Evolutionary conservation across 2,797 vertebrate species (phyloP), one percentile per base, ranked within the genome.

Genomic region (Triplophysa bombifrons): DNA sequence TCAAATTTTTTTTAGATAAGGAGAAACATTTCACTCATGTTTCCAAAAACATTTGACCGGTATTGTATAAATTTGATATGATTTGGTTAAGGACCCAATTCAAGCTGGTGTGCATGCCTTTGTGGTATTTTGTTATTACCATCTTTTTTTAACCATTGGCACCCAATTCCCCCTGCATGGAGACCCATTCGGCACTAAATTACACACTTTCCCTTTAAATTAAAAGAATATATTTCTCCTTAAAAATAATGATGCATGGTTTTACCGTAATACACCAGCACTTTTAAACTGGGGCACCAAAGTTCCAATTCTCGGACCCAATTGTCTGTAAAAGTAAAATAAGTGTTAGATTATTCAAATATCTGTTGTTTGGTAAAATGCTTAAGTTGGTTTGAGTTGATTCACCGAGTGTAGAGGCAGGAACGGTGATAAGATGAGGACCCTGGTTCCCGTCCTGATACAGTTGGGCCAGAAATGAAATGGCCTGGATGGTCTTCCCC

Each of bases 401-500:
- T 83, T 89, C 84, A 96, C 95, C 95, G 85, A 96, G 88, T 0
- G 94, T 96, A 72, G 95, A 96, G 19, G 95, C 93, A n/a, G 95
- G 95, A 82, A 96, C 95, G 66, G 94, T 93, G 81, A 96, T 93
- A 82, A 96, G 87, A 86, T 96, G 95, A 64, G 95, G 95, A 70
- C 94, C 95, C 44, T 4, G 86, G 76, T 91, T 89, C 27, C 93
- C 93, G 51, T 91, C 88, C 86, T 95, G 87, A 77, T 94, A 94
- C 58, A 96, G 91, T 74, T 93, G 91, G 44, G 94, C 94, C 86
- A 96, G 90, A 85, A 96, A 96, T 6, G 95, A 90, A 88, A 96
- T 96, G 74, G 94, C 93, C 92, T 96, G 95, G 84, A 96, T 95
- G 66, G 95, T 96, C 89, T 96, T 96, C 63, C 95, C 94, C 83